These are phyloP conservation scores for Lophius americanus DNA, from an alignment of 2,797 vertebrate genomes.

Conservation along the genomic window DNA sequence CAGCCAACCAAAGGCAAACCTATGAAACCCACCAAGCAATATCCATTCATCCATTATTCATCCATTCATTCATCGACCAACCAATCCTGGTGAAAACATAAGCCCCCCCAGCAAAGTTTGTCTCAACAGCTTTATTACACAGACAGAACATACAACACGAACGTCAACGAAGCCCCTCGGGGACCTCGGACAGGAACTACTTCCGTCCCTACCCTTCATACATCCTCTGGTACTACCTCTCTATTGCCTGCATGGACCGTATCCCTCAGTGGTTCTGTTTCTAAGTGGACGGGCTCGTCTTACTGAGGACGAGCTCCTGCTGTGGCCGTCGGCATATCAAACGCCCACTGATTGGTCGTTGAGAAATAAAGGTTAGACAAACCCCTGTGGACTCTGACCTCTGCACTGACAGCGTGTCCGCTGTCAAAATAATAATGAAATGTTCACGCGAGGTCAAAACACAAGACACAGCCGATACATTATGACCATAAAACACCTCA, in stretches of 20 bases:
- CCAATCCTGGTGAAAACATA: too few species aligned
- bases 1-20: too few species aligned
- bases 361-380: slow-evolving; percentile 61
- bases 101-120: too few species aligned
- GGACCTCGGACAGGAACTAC: too few species aligned
- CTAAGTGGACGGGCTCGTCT: slow-evolving; percentile 14
- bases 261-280: slow-evolving; percentile 13
- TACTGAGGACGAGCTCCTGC: slow-evolving; percentile 32
- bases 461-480: slow-evolving; percentile 2
- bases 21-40: too few species aligned
- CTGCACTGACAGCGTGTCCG: slow-evolving; percentile 46
- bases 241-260: too few species aligned
- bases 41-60: too few species aligned
- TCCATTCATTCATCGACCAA: too few species aligned
- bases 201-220: too few species aligned
- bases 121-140: not conserved
- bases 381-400: slow-evolving; percentile 51
- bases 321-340: slow-evolving; percentile 3
- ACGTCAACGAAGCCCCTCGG: too few species aligned
- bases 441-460: not conserved
- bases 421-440: slow-evolving; percentile 50
- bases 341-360: slow-evolving; percentile 13
- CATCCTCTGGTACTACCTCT: too few species aligned
- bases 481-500: slow-evolving; percentile 15
- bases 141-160: not conserved